These are phyloP conservation scores for Leptinotarsa texana DNA, from an alignment of 1,140 invertebrate genomes.

Conservation along the genomic window DNA sequence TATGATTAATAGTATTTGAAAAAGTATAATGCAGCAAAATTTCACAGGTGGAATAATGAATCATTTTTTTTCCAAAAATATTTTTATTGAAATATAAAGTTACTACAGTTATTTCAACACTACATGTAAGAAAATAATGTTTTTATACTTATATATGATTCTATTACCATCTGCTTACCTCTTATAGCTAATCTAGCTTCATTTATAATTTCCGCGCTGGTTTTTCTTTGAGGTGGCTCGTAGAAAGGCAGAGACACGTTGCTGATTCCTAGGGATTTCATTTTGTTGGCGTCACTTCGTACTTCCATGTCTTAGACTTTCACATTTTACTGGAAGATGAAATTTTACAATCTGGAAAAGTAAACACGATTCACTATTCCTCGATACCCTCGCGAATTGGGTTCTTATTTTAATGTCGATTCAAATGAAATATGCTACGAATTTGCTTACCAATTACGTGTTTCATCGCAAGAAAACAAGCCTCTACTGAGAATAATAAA, in stretches of 20 bases:
- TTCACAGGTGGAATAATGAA: no score
- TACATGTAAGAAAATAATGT: no score
- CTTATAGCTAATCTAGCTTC: conserved; percentile 69
- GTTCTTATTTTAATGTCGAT: neutral
- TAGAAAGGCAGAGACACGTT: conserved; percentile 46
- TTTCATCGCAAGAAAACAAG: conserved; percentile 15
- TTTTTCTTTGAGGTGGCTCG: conserved; percentile 59
- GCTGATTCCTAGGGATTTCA: conserved; percentile 37
- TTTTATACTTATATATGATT: no score
- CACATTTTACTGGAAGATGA: conserved; percentile 8
- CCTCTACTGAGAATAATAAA: conserved; percentile 20
- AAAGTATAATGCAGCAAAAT: no score
- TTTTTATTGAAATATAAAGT: no score
- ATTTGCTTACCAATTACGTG: conserved; percentile 9
- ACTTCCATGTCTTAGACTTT: conserved; percentile 33
- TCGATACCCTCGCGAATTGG: neutral
- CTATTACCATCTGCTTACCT: conserved; percentile 35
- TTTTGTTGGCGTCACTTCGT: conserved; percentile 34
- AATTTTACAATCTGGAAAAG: conserved; percentile 8
- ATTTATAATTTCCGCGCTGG: conserved; percentile 77
- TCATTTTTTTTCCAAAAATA: no score
- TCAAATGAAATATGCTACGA: conserved; percentile 4
- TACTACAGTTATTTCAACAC: no score
- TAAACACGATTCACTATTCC: neutral
- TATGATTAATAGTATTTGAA: no score